A percentile compares a stretch with the other conserved stretches of the same genome.
Conservation (phyloP, 2,113 vertebrate species). For the Pelusios castaneus region DNA sequence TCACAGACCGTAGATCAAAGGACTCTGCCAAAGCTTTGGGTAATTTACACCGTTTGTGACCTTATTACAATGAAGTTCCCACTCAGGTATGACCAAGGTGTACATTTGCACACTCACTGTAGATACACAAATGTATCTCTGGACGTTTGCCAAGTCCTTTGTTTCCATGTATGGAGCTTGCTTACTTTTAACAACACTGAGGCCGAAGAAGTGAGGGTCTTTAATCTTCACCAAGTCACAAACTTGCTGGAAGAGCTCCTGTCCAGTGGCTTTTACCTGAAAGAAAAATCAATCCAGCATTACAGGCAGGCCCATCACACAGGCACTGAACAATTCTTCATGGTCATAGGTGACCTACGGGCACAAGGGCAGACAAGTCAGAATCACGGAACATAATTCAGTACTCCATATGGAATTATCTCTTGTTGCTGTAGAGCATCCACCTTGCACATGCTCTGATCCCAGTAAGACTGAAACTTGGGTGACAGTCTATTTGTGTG, state of each 20-base stretch:
- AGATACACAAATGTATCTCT: slow-evolving; percentile 44
- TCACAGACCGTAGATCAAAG: slow-evolving; percentile 67
- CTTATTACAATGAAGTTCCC: slow-evolving; percentile 49
- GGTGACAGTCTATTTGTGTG: neutral
- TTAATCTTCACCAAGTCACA: slow-evolving; percentile 83
- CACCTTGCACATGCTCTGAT: neutral
- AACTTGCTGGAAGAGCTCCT: slow-evolving; percentile 85
- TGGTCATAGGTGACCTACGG: neutral
- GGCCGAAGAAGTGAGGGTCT: slow-evolving; percentile 89
- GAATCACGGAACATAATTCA: neutral
- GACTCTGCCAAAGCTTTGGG: slow-evolving; percentile 44
- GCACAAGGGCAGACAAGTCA: neutral
- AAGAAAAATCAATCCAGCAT: slow-evolving; percentile 32
- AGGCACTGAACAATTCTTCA: neutral
- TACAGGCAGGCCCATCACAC: slow-evolving; percentile 28
- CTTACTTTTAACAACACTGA: slow-evolving; percentile 90
- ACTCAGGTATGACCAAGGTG: slow-evolving; percentile 34
- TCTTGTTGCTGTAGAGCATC: neutral
- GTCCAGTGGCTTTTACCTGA: slow-evolving; percentile 88
- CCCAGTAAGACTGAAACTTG: neutral
- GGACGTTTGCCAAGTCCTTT: slow-evolving; percentile 60
- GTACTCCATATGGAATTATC: neutral
- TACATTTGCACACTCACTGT: slow-evolving; percentile 57
- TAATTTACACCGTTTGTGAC: slow-evolving; percentile 66
- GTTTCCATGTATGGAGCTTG: slow-evolving; percentile 3